A percentile compares a stretch with the other conserved stretches of the same genome.
Evolutionary conservation across 2,888 invertebrate species (phyloP).

Genomic region (Aricia artaxerxes): DNA sequence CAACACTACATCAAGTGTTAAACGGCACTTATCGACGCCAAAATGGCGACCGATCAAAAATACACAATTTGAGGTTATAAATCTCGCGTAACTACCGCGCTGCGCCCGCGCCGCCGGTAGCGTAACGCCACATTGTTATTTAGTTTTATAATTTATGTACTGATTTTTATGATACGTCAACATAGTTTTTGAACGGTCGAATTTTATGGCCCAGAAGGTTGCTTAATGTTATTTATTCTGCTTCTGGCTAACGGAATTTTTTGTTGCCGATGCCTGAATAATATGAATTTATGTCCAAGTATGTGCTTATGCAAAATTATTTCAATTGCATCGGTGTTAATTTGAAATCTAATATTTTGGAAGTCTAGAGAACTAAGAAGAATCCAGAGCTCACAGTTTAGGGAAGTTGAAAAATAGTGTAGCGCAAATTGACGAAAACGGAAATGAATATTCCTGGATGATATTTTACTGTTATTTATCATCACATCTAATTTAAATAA

Average conservation of each 20-base stretch:
- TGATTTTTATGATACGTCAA: constrained; percentile 50
- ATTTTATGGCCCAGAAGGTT: constrained; percentile 13
- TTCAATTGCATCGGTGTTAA: not conserved
- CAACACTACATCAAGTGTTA: constrained; percentile 80
- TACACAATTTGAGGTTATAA: constrained; percentile 78
- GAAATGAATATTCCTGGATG: not conserved
- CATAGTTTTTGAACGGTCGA: constrained; percentile 16
- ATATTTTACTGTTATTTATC: no score
- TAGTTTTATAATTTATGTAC: constrained; percentile 57
- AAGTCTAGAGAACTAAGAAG: not conserved
- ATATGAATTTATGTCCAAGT: not conserved
- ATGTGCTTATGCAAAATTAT: not conserved
- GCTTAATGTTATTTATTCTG: not conserved
- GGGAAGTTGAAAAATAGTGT: not conserved
- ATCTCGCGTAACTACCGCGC: constrained; percentile 59
- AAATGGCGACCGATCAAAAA: constrained; percentile 75
- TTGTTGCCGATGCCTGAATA: not conserved
- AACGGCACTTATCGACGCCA: constrained; percentile 77
- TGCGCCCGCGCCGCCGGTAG: constrained; percentile 55
- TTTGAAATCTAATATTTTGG: not conserved
- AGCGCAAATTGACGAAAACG: not conserved
- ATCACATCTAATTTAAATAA: no score
- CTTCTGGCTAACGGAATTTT: not conserved
- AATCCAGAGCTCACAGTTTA: not conserved
- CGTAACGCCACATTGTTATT: constrained; percentile 69